Conservation (phyloP, 2,888 invertebrate species). For the Patella ulyssiponensis region DNA sequence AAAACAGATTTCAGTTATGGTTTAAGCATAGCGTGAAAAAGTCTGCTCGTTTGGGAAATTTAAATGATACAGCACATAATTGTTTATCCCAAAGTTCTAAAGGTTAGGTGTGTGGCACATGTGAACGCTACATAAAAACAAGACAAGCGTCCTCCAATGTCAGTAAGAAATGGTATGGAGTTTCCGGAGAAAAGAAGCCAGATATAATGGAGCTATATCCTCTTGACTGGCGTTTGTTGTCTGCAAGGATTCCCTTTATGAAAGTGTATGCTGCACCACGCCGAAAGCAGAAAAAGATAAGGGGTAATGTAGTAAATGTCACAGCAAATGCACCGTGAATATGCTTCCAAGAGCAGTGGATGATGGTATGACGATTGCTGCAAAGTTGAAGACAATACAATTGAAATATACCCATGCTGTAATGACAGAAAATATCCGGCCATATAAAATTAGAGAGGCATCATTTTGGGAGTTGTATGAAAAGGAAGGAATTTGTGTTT, state of each 20-base stretch:
- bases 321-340: slow-evolving; percentile 6
- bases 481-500: neutral
- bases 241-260: neutral
- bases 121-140: neutral
- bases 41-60: neutral
- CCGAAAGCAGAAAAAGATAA: neutral
- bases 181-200: neutral
- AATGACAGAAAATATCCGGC: slow-evolving; percentile 13
- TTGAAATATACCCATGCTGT: slow-evolving; percentile 5
- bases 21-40: neutral
- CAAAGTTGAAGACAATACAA: slow-evolving; percentile 17
- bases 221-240: neutral
- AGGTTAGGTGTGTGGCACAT: neutral
- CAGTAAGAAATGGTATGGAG: neutral
- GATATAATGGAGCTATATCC: neutral
- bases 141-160: neutral
- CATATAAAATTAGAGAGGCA: slow-evolving; percentile 19
- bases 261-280: neutral
- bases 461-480: neutral
- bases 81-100: neutral
- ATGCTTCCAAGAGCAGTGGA: neutral
- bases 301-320: slow-evolving; percentile 8
- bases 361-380: slow-evolving; percentile 9
- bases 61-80: neutral
- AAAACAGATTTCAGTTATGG: neutral